A percentile compares a stretch with the other conserved stretches of the same genome.
Conservation (phyloP, 53 echinoderm and acorn worm species). For the Apostichopus leukothele region DNA sequence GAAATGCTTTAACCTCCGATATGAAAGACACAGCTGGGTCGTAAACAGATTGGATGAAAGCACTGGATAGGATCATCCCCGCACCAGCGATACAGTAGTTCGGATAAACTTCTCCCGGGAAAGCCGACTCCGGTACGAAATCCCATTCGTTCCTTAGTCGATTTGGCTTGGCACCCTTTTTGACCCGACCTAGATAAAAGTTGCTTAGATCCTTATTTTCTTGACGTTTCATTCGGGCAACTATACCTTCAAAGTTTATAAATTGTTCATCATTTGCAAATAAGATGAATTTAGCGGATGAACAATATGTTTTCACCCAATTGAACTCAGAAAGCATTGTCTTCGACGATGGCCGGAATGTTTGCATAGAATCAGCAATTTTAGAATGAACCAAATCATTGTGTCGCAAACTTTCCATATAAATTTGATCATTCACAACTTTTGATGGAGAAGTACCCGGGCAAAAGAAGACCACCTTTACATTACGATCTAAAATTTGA, state of each 20-base stretch:
- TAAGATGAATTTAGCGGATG: constrained; percentile 64
- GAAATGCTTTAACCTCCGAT: constrained; percentile 54
- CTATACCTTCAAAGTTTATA: constrained; percentile 61
- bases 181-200: constrained; percentile 72
- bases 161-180: constrained; percentile 66
- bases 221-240: constrained; percentile 51
- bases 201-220: constrained; percentile 40
- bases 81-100: constrained; percentile 90
- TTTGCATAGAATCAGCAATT: constrained; percentile 55
- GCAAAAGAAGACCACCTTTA: constrained; percentile 60
- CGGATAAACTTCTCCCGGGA: constrained; percentile 62
- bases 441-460: constrained; percentile 54
- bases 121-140: constrained; percentile 59
- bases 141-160: constrained; percentile 57
- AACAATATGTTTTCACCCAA: constrained; percentile 73
- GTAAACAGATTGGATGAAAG: constrained; percentile 60
- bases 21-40: constrained; percentile 47
- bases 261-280: constrained; percentile 80
- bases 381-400: constrained; percentile 67
- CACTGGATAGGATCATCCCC: constrained; percentile 71
- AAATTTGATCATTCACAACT: constrained; percentile 42
- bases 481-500: constrained; percentile 43
- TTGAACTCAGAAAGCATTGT: constrained; percentile 69
- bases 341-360: constrained; percentile 61
- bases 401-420: constrained; percentile 44